phyloP scores from a whole-genome alignment of 2,797 vertebrate genomes.

The Glyptemys insculpta region DNA sequence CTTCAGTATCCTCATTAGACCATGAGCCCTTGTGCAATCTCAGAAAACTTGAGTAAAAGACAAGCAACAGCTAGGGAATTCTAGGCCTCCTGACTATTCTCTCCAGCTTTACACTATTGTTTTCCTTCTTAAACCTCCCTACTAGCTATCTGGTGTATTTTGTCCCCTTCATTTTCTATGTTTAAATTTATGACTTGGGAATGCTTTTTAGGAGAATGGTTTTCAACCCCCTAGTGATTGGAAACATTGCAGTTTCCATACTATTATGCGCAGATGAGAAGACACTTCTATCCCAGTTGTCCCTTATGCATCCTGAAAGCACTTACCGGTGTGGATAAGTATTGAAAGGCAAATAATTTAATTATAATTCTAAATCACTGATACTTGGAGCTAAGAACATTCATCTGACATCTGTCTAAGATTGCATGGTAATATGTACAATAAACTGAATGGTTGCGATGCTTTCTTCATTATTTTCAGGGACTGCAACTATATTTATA shows the following conservation, averaged over 20 bases:
- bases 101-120: not conserved
- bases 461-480: not conserved
- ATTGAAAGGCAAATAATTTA: not conserved
- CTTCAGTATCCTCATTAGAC: not conserved
- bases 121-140: not conserved
- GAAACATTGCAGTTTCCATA: not conserved
- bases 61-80: not conserved
- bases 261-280: not conserved
- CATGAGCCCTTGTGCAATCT: not conserved
- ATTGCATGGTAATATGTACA: not conserved
- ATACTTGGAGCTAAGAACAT: conserved; percentile 17
- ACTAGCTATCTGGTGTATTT: not conserved
- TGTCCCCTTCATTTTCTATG: not conserved
- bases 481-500: not conserved
- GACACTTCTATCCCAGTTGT: not conserved
- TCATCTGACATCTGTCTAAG: not conserved
- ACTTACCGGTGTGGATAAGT: not conserved
- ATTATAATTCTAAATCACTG: not conserved
- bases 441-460: not conserved
- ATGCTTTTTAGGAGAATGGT: not conserved
- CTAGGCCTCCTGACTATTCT: not conserved
- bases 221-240: no score
- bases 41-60: not conserved
- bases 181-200: not conserved
- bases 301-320: not conserved